Base-by-base conservation (phyloP, 2,797 vertebrate genomes). In the Anas georgica region DNA sequence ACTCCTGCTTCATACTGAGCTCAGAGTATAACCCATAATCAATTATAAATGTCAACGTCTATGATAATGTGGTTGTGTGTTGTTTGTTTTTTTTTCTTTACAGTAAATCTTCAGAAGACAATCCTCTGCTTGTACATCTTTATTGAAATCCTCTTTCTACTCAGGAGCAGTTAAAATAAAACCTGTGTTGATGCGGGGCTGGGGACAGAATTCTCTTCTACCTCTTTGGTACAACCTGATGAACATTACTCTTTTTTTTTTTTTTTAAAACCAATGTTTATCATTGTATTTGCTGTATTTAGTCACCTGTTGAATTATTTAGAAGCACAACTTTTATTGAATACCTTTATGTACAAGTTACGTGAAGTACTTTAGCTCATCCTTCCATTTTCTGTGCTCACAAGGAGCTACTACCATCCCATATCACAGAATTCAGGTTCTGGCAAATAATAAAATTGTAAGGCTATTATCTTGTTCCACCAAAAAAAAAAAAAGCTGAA, bases 41-140 rank as follows among this genome's bases (percentile, higher is more conserved):
- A n/a, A 94, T 80, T 85, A 69, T 56, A 91, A 87, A 84, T 60
- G 72, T 52, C 68, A 79, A 26, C 48, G 77, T 90, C 89, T 77
- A 88, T 39, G n/a, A 76, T 56, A 85, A 86, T 33, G 29, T 48
- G 2, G 1, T 15, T 55, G 54, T 15, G 7, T 29, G 21, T 39
- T 39, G 39, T 39, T 37, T 39, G 37, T 12, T 39, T 1, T 41
- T 88, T 25, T 46, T 75, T 59, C 58, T 69, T 77, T 2, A 2
- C 62, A 88, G 66, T 54, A 90, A 90, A 84, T 76, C 43, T 74
- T 67, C 31, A 67, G 18, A 55, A 77, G 23, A 83, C 48, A 83
- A 64, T 37, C 45, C 41, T 91, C 62, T 45, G 11, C 20, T n/a
- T 31, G 4, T 18, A 7, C 4, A n/a, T 70, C 33, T 80, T 88